Conservation (phyloP, 2,888 invertebrate genomes). For the Oxytorus armatus region DNA sequence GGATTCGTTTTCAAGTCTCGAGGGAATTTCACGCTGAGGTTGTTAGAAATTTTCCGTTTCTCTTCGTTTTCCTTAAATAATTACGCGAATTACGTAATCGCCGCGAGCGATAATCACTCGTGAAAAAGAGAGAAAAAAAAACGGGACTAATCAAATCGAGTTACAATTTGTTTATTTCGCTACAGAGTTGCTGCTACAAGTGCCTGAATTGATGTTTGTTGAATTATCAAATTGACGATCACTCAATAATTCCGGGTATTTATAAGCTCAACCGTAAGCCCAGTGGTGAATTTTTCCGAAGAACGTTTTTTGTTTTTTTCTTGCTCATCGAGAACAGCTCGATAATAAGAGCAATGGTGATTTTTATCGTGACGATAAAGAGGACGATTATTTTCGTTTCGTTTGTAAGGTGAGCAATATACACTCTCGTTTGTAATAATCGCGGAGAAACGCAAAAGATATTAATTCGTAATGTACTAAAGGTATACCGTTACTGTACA, state of each 20-base stretch:
- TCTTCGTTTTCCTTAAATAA: neutral
- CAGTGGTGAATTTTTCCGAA: constrained; percentile 1
- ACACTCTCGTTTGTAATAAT: constrained; percentile 51
- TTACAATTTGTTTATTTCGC: constrained; percentile 8
- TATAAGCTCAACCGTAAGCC: neutral
- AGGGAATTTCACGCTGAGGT: neutral
- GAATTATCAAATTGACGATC: neutral
- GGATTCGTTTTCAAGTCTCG: neutral
- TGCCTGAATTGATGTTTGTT: neutral
- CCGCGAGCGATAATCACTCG: constrained; percentile 18
- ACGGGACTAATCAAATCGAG: constrained; percentile 6
- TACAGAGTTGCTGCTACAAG: neutral
- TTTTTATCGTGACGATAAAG: constrained; percentile 62
- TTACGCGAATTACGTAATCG: neutral
- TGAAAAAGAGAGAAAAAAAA: neutral
- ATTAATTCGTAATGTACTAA: constrained; percentile 57
- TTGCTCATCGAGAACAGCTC: constrained; percentile 16
- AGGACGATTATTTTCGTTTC: constrained; percentile 47
- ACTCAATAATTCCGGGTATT: neutral
- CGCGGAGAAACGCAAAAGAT: constrained; percentile 49
- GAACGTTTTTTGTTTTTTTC: neutral
- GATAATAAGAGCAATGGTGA: constrained; percentile 47
- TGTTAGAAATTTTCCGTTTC: constrained; percentile 1
- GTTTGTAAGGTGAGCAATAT: constrained; percentile 57
- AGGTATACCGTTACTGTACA: constrained; percentile 62